Percentiles rank a stretch among this genome's conserved stretches.
Evolutionary conservation across 2,888 invertebrate genomes (phyloP).

Genomic region (Standfussiana lucernea): DNA sequence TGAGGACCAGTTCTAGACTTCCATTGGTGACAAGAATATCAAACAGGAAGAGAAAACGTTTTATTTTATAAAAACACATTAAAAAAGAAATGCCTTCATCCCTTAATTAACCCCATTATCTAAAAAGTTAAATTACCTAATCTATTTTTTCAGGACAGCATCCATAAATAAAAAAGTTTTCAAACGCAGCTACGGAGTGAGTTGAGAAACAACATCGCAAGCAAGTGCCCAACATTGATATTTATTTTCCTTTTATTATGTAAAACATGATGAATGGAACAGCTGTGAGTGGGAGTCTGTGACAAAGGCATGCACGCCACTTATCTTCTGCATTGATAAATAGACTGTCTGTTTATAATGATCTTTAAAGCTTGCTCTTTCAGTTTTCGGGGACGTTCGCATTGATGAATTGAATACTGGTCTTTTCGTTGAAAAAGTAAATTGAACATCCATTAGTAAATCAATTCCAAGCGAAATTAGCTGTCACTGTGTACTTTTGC

Average conservation of each 20-base stretch:
- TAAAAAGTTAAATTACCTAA: constrained; percentile 58
- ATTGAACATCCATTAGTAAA: constrained; percentile 17
- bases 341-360: constrained; percentile 30
- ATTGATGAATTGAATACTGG: background rate
- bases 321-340: constrained; percentile 36
- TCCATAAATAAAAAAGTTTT: constrained; percentile 65
- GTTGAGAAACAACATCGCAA: constrained; percentile 38
- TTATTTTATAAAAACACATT: background rate
- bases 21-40: background rate
- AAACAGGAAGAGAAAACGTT: background rate
- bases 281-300: constrained; percentile 20
- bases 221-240: constrained; percentile 34
- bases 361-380: constrained; percentile 23
- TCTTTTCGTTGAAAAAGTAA: constrained; percentile 16
- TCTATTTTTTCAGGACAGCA: constrained; percentile 45
- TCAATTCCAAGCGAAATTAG: constrained; percentile 14
- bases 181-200: constrained; percentile 43
- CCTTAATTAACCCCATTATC: constrained; percentile 36
- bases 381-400: constrained; percentile 3
- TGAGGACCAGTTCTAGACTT: background rate
- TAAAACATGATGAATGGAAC: constrained; percentile 42
- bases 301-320: constrained; percentile 31
- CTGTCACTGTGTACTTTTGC: constrained; percentile 12
- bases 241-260: constrained; percentile 37
- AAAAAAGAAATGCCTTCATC: constrained; percentile 8